Evolutionary conservation across 1,140 invertebrate species (phyloP).

Genomic region (Trichoplusia ni): DNA sequence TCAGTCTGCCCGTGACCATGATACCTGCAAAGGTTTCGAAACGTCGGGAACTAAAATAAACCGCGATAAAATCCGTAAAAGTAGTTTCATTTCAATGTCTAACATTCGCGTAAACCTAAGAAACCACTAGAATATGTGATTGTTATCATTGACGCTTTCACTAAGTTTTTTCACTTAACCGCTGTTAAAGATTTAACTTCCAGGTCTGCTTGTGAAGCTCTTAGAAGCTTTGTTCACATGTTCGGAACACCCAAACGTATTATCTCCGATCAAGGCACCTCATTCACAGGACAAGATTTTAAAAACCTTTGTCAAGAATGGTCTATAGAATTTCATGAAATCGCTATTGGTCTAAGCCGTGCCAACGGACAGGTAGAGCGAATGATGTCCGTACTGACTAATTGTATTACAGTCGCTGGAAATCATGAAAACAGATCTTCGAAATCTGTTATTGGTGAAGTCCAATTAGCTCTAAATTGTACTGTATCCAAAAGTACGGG

Average conservation of each 20-base stretch:
- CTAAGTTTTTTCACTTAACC: not conserved
- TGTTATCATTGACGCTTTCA: too few species aligned
- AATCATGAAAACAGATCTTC: constrained; percentile 1
- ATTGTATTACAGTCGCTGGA: constrained; percentile 6
- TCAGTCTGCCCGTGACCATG: too few species aligned
- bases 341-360: constrained; percentile 5
- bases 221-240: constrained; percentile 1
- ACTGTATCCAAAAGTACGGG: constrained; percentile 20
- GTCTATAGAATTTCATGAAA: constrained; percentile 11
- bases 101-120: too few species aligned
- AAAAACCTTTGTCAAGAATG: not conserved
- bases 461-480: constrained; percentile 17
- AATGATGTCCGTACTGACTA: constrained; percentile 9
- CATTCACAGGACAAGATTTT: not conserved
- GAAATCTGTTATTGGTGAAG: constrained; percentile 4
- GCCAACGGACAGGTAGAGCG: constrained; percentile 22
- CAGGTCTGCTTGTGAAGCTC: not conserved
- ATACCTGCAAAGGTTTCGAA: too few species aligned
- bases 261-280: constrained; percentile 4
- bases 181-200: constrained; percentile 10
- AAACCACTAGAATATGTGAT: too few species aligned
- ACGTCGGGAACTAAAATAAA: too few species aligned
- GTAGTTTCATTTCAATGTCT: too few species aligned
- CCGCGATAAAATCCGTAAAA: too few species aligned
- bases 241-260: constrained; percentile 17